Evolutionary conservation across 1,140 invertebrate species (phyloP), one percentile per base, ranked within the genome.

Genomic region (Drosophila saltans): DNA sequence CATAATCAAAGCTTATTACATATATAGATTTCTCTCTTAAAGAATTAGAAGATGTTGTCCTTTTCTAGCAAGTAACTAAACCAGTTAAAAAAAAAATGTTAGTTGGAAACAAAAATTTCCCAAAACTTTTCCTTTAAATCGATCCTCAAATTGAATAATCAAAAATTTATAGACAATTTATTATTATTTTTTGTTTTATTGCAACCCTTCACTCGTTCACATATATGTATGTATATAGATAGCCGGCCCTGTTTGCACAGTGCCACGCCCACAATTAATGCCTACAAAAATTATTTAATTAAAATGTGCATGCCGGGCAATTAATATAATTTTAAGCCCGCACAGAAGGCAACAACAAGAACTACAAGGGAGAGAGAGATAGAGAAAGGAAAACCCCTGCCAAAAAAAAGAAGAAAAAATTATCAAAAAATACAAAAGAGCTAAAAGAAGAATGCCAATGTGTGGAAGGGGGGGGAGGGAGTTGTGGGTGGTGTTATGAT

Each of bases 271-370:
- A 55, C 67, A 36, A 57, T 75, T 71, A 67, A 36, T 71, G 75
- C 72, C 72, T 66, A 78, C 67, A 78, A 52, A 52, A 52, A 78
- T 75, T 75, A 78, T 78, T 78, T 69, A 78, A 78, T 78, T 78
- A 78, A 78, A 78, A 78, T 75, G 75, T 78, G 75, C 75, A 78
- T 65, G 75, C 41, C 60, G 72, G 68, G 64, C 68, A 78, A 84
- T 80, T 84, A 78, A 80, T 84, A 84, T 78, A 74, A 84, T 84
- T 80, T 80, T 65, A 55, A 36, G 28, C 39, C 36, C 36, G 26
- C 63, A 55, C 64, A 11, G 64, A 52, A 39, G 33, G 16, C 57
- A 39, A 59, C 45, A 36, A 16, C 28, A 30, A 43, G 5, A 24
- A 36, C 2, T 36, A 57, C 7, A 30, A 58, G 2, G n/a, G 30